These are phyloP conservation scores for Anastatus disparis DNA, from an alignment of 1,140 invertebrate genomes.

Conservation along the genomic window DNA sequence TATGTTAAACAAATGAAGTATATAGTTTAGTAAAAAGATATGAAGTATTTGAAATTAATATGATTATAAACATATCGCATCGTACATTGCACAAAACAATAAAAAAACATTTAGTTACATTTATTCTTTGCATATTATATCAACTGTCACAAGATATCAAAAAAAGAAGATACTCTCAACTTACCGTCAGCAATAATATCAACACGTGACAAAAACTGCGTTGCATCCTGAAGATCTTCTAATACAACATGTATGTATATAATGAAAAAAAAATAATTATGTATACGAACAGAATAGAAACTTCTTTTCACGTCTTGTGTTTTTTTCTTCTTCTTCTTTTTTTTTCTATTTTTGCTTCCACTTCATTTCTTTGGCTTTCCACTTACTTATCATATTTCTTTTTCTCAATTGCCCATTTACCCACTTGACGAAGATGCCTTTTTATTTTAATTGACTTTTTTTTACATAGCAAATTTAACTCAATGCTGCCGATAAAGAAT, in stretches of 20 bases:
- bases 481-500: too few species aligned
- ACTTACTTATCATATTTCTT: constrained; percentile 33
- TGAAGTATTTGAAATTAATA: too few species aligned
- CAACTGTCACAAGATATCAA: not conserved
- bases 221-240: constrained; percentile 21
- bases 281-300: constrained; percentile 21
- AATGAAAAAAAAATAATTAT: too few species aligned
- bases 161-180: constrained; percentile 13
- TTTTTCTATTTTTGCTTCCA: constrained; percentile 21
- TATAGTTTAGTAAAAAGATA: too few species aligned
- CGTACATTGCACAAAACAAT: not conserved
- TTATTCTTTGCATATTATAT: not conserved
- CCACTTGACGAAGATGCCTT: too few species aligned
- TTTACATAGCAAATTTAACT: not conserved
- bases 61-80: not conserved
- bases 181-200: constrained; percentile 33
- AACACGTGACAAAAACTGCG: not conserved
- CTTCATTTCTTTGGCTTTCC: constrained; percentile 34
- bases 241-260: too few species aligned
- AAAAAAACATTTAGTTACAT: not conserved
- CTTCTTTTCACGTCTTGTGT: constrained; percentile 4
- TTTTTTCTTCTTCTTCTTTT: too few species aligned
- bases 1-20: too few species aligned
- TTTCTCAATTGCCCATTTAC: too few species aligned
- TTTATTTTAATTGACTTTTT: too few species aligned